Evolutionary conservation across 2,797 vertebrate species (phyloP), one percentile per base, ranked within the genome.

Genomic region (Coendou prehensilis): DNA sequence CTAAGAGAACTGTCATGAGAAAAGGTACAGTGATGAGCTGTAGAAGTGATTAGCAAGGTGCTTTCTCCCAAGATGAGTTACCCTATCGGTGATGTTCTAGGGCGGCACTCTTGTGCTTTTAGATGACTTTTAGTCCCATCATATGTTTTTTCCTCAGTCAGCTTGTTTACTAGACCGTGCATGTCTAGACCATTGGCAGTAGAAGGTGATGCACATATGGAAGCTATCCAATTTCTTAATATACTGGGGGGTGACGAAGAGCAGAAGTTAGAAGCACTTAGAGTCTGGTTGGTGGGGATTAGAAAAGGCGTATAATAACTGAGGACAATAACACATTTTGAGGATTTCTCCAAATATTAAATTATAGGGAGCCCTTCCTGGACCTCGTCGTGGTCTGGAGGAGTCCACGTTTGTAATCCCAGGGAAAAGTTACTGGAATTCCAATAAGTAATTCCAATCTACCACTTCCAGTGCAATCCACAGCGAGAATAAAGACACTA

Each of bases 271-370:
- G 64, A 97, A 69, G 14, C 22, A 37, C 18, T 52, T 45, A 6
- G 33, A 14, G 23, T 67, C 88, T 87, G 33, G n/a, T 61, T 73
- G 84, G 37, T 79, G 80, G 50, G 14, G 50, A 30, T 57, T 85
- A 33, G 87, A 73, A 50, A 67, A 56, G 67, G 14, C 45, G 45
- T 63, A 20, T 30, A 30, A 26, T 84, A 71, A 63, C 80, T 47
- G 13, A 87, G 78, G 23, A 52, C 33, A 52, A 59, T 9, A 71
- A 28, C 59, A 47, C 37, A 28, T 92, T 81, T 81, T 11, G 54
- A 82, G 78, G 87, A 28, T 84, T 91, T 71, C 54, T 96, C 10
- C 37, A 92, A 15, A 59, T 76, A 47, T 57, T 61, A 79, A 73
- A 45, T 45, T 15, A 75, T 18, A 69, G 64, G 64, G 37, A 69